A percentile compares a stretch with the other conserved stretches of the same genome.
These are phyloP conservation scores for Daphoenositta chrysoptera DNA, from an alignment of 2,113 vertebrate genomes.

Conservation along the genomic window DNA sequence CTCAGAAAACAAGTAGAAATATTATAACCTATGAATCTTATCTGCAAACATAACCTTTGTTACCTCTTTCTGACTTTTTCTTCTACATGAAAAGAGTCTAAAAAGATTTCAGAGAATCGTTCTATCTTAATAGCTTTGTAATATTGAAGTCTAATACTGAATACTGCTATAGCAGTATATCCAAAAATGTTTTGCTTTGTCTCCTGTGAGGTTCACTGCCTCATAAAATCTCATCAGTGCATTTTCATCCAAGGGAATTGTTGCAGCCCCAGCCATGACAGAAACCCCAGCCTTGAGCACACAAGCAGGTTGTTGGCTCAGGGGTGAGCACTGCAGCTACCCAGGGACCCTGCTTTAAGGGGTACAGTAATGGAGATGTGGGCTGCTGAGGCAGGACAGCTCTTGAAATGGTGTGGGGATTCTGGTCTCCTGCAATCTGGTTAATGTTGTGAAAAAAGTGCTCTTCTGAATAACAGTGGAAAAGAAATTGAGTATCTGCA, in stretches of 20 bases:
- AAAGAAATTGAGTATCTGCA: not conserved
- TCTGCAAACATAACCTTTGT: not conserved
- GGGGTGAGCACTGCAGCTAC: not conserved
- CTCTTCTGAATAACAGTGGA: not conserved
- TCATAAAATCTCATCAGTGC: not conserved
- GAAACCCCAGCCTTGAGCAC: not conserved
- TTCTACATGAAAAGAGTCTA: not conserved
- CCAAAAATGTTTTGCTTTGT: not conserved
- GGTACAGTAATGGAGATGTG: rapidly evolving
- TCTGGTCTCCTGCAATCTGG: not conserved
- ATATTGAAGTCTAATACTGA: not conserved
- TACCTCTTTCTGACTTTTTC: not conserved
- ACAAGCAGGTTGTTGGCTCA: not conserved
- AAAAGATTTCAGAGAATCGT: not conserved
- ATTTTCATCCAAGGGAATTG: not conserved
- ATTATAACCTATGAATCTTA: not conserved
- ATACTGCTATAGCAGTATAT: not conserved
- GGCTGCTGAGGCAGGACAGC: not conserved
- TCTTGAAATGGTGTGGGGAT: not conserved
- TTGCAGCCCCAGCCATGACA: not conserved
- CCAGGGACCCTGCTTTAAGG: not conserved
- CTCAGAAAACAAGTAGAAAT: not conserved
- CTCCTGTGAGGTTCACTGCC: not conserved
- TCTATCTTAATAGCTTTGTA: rapidly evolving
- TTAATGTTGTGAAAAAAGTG: not conserved